Evolutionary conservation across 2,113 vertebrate species (phyloP), one percentile per base, ranked within the genome.

Genomic region (Forbesichthys agassizii): DNA sequence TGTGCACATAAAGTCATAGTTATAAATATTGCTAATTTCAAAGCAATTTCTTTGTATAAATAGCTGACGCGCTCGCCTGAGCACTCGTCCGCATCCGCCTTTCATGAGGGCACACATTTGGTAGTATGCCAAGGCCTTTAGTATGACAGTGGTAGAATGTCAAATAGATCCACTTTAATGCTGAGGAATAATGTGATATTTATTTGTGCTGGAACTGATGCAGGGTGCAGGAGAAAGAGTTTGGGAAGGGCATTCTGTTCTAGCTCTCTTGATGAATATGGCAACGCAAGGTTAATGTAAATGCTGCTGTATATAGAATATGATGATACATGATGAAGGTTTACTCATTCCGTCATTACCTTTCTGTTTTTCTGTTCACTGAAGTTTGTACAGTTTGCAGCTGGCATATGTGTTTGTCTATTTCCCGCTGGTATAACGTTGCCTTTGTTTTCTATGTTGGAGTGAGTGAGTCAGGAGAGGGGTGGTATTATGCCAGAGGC

Each of bases 191-290:
- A 46, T 12, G 11, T 56, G 16, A 56, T 66, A 10, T 12, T 51
- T 68, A 58, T 59, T 9, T 10, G 63, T 73, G 52, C 48, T 67
- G 56, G 63, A 68, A 42, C 36, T 62, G 58, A 27, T 27, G 27
- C 27, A 27, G 27, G 56, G 52, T 27, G 71, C 51, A 61, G 62
- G 16, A 5, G 33, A 48, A 14, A 27, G 27, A 11, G 52, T 48
- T 27, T 52, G 33, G 64, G 78, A 80, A 83, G 82, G 82, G 74
- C 84, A 61, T 69, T 71, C 48, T 69, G 61, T 48, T 71, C 72
- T 68, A 0, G 1, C 36, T 42, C 36, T 8, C 36, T 7, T 48
- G 64, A 56, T 71, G 49, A 58, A 68, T 42, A 42, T 42, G 36
- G 36, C 0, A 61, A 75, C 84, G 33, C 81, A 74, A 84, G 75